phyloP scores from a whole-genome alignment of 2,113 vertebrate species.

The Nycticryphes semicollaris region DNA sequence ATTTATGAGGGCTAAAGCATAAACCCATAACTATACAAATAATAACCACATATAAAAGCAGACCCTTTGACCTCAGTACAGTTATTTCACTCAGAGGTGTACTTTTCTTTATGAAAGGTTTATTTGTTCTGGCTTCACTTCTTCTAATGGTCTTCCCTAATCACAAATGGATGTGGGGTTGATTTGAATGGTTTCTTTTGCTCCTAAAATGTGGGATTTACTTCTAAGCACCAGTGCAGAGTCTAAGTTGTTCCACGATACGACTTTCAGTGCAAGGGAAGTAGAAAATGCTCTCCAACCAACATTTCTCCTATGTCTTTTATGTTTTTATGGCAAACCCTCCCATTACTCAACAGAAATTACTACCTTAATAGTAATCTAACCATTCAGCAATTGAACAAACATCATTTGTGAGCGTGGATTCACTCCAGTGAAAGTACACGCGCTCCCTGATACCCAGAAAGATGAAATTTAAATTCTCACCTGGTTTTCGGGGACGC shows the following conservation, averaged over 20 bases:
- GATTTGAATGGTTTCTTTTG: neutral
- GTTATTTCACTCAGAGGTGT: neutral
- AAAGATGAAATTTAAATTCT: neutral
- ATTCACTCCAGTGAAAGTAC: neutral
- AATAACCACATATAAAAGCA: neutral
- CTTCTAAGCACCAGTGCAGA: neutral
- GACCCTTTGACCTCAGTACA: neutral
- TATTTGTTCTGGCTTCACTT: neutral
- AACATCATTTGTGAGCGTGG: neutral
- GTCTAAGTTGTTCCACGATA: neutral
- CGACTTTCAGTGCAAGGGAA: neutral
- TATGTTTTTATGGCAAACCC: neutral
- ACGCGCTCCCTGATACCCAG: accelerated
- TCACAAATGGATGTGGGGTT: neutral
- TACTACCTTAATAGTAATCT: neutral
- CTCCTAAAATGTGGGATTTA: neutral
- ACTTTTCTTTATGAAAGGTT: neutral
- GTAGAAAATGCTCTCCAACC: neutral
- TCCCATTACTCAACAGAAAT: neutral
- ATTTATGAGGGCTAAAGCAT: neutral
- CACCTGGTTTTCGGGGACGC: neutral
- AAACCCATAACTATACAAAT: neutral
- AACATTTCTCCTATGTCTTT: neutral
- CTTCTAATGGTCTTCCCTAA: neutral
- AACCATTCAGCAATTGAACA: neutral